These are phyloP conservation scores for Trachelus tabidus DNA, from an alignment of 2,888 invertebrate species.

Conservation along the genomic window DNA sequence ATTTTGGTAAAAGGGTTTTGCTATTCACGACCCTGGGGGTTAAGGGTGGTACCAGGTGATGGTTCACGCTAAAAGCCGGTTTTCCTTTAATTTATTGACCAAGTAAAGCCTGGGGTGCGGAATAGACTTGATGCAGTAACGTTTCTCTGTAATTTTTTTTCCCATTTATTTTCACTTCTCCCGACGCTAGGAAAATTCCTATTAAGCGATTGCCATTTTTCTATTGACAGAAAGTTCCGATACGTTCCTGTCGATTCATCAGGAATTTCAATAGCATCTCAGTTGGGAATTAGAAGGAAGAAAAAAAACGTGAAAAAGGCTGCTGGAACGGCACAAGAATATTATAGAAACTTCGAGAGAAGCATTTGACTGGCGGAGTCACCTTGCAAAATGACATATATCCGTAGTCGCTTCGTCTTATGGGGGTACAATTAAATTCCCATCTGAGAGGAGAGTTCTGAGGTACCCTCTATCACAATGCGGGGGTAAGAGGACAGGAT, in stretches of 20 bases:
- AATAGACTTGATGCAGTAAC: background rate
- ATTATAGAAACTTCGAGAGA: too few species aligned
- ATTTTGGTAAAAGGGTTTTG: conserved; percentile 64
- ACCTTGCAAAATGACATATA: background rate
- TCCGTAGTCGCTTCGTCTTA: conserved; percentile 19
- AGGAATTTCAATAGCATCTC: background rate
- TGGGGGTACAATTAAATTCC: conserved; percentile 38
- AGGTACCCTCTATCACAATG: background rate
- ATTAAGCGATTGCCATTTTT: background rate
- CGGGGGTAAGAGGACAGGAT: background rate
- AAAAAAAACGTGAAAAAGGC: background rate
- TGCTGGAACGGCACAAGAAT: background rate
- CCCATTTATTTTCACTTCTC: conserved; percentile 9
- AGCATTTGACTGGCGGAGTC: too few species aligned
- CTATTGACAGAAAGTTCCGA: too few species aligned
- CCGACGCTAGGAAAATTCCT: background rate
- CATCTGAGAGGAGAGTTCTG: conserved; percentile 22
- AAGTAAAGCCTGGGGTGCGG: background rate
- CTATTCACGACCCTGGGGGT: conserved; percentile 43
- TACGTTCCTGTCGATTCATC: too few species aligned
- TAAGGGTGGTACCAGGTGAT: background rate
- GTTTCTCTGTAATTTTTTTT: background rate
- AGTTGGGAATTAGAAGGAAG: background rate
- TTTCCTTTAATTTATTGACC: conserved; percentile 52
- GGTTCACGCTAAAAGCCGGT: conserved; percentile 52